Conservation (phyloP, 2,797 vertebrate genomes). For the Pseudochromis fuscus region DNA sequence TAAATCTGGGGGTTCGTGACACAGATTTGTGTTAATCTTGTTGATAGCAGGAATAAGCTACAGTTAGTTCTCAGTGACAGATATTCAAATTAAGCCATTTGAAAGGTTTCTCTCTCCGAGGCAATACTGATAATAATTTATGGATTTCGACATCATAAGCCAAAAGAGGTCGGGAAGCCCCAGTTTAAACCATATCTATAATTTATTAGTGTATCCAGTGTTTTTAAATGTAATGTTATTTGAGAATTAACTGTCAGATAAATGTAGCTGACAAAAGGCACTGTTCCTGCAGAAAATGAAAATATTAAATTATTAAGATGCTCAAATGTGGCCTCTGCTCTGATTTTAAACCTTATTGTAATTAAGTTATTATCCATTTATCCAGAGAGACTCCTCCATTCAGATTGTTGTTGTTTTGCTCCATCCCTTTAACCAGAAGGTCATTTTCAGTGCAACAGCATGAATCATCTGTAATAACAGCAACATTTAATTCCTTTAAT, state of each 20-base stretch:
- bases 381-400: neutral
- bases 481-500: neutral
- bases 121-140: no score
- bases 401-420: slow-evolving; percentile 12
- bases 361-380: slow-evolving; percentile 8
- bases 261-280: no score
- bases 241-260: neutral
- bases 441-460: slow-evolving; percentile 9
- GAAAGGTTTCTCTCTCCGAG: neutral
- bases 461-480: slow-evolving; percentile 4
- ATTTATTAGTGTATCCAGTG: no score
- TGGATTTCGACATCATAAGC: no score
- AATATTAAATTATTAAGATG: no score
- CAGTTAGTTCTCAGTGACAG: no score
- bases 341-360: slow-evolving; percentile 10
- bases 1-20: neutral
- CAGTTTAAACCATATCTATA: no score
- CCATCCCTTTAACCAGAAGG: slow-evolving; percentile 6
- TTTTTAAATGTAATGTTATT: neutral
- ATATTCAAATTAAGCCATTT: neutral
- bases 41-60: neutral
- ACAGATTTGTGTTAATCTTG: neutral
- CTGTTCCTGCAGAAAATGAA: neutral
- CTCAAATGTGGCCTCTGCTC: slow-evolving; percentile 1
- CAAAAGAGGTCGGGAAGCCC: no score